Evolutionary conservation across 2,888 invertebrate genomes (phyloP), one percentile per base, ranked within the genome.

Genomic region (Apantesis nais): DNA sequence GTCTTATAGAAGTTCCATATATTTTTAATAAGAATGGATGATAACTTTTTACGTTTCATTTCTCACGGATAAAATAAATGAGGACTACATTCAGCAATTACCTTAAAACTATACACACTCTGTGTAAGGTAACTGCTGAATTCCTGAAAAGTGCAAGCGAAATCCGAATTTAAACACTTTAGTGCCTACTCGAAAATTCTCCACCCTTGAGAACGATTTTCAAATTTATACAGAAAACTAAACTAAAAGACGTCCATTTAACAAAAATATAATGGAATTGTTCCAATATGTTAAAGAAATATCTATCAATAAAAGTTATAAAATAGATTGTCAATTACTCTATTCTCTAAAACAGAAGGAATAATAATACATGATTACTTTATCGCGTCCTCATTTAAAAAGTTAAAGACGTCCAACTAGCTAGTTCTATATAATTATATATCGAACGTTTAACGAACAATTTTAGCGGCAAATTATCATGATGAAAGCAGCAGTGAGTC

Each of bases 401-500:
- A 75, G 70, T 52, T 60, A 52, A 68, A 76, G 78, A 78, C 76
- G 74, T 77, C 78, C 71, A 82, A 75, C 75, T 74, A 64, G 69
- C 58, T 37, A 74, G 69, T 75, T 76, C 70, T 77, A 76, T 74
- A 73, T 76, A 82, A 82, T 78, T 78, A n/a, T n/a, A n/a, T n/a
- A 74, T 74, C 62, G 72, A 73, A 77, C 69, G 72, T 79, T 37
- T 77, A 81, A 83, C 81, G 78, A 76, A 68, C 62, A 72, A 76
- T 73, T 74, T 74, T 64, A 70, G 75, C 67, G 55, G 67, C 44
- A 74, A 80, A 74, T 80, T 77, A 75, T 73, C 48, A 74, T 80
- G 81, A 86, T 86, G 84, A 84, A 81, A 81, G 71, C 76, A 48
- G 74, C 78, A 83, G 72, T 79, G 78, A 75, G 68, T 73, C 66